These are phyloP conservation scores for Halisarca cf. caerulea DNA, from an alignment of 37 sponge, comb jelly and placozoan species.

Conservation along the genomic window DNA sequence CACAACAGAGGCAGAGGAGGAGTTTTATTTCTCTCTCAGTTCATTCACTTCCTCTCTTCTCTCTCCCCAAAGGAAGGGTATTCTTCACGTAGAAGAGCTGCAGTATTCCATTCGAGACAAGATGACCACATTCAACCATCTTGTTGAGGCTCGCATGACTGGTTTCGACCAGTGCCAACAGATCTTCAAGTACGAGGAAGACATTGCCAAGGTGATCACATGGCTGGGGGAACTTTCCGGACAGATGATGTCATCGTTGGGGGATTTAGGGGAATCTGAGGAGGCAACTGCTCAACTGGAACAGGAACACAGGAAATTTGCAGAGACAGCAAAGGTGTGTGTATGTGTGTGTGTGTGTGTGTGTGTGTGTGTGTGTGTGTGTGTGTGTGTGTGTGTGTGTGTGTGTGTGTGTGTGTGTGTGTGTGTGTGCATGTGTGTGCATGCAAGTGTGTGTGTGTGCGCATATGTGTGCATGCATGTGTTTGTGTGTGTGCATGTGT, in stretches of 20 bases:
- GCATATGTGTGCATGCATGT: not conserved
- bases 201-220: constrained; percentile 44
- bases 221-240: constrained; percentile 44
- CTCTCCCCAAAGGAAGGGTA: not conserved
- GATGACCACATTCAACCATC: constrained; percentile 34
- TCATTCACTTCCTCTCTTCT: no score
- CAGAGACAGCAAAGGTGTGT: constrained; percentile 63
- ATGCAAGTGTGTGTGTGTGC: not conserved
- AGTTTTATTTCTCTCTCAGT: no score
- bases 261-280: constrained; percentile 47
- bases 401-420: no score
- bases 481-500: no score
- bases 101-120: constrained; percentile 42
- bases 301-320: constrained; percentile 52
- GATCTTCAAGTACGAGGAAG: constrained; percentile 65
- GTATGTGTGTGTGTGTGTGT: not conserved
- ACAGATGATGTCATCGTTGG: constrained; percentile 35
- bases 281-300: constrained; percentile 30
- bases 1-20: no score
- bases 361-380: not conserved
- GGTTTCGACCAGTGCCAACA: constrained; percentile 63
- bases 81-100: constrained; percentile 33
- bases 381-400: not conserved
- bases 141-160: constrained; percentile 54
- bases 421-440: constrained; percentile 23